phyloP scores from a whole-genome alignment of 2,797 vertebrate genomes.

The Sebastes flavidus region DNA sequence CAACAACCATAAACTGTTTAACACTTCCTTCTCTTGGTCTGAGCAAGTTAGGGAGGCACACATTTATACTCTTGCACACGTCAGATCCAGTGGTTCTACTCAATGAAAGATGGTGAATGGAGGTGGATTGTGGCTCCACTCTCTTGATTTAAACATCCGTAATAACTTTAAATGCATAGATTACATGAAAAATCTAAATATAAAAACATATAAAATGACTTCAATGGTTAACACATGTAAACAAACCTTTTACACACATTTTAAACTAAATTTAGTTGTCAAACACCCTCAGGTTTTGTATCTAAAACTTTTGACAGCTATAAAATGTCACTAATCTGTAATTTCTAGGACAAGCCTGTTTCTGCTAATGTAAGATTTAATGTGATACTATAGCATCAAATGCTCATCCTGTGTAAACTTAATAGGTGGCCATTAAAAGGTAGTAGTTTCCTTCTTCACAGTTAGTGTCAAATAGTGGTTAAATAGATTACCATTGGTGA shows the following conservation, averaged over 20 bases:
- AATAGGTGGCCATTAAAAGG: not conserved
- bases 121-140: not conserved
- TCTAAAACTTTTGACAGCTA: conserved; percentile 27
- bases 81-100: conserved; percentile 73
- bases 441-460: conserved; percentile 8
- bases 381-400: not conserved
- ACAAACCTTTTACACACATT: conserved; percentile 25
- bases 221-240: conserved; percentile 50
- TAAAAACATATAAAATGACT: conserved; percentile 29
- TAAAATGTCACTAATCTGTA: conserved; percentile 3
- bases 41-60: conserved; percentile 2
- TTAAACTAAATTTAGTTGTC: conserved; percentile 14
- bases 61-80: conserved; percentile 13
- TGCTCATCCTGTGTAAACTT: not conserved
- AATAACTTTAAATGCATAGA: conserved; percentile 23
- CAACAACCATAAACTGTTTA: conserved; percentile 5
- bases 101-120: conserved; percentile 18
- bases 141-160: conserved; percentile 19
- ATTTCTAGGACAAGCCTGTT: conserved; percentile 3
- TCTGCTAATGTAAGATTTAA: not conserved
- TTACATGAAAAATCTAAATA: not conserved
- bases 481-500: not conserved
- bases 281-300: not conserved
- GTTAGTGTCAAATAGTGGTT: not conserved
- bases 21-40: conserved; percentile 7